phyloP scores from a whole-genome alignment of 2,888 invertebrate species.

The Dinocampus coccinellae region DNA sequence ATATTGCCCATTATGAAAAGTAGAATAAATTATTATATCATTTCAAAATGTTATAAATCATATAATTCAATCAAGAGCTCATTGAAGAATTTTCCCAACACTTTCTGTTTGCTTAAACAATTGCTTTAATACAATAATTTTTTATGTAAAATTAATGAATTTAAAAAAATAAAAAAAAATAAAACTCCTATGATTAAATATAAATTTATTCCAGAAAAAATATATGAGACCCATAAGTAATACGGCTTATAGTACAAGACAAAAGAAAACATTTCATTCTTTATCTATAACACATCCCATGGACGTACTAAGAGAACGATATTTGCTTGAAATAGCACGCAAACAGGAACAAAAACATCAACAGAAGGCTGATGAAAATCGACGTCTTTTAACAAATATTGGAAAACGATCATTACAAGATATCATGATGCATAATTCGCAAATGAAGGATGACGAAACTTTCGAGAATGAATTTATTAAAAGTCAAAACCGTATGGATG shows the following conservation, averaged over 20 bases:
- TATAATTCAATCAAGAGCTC: no score
- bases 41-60: no score
- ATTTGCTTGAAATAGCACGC: slow-evolving; percentile 85
- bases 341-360: slow-evolving; percentile 84
- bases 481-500: slow-evolving; percentile 34
- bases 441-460: slow-evolving; percentile 21
- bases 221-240: slow-evolving; percentile 51
- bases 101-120: no score
- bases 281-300: slow-evolving; percentile 89
- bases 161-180: no score
- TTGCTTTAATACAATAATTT: no score
- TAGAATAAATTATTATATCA: no score
- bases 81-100: no score
- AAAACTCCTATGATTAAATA: slow-evolving; percentile 7
- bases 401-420: slow-evolving; percentile 75
- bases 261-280: slow-evolving; percentile 69
- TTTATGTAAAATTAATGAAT: no score
- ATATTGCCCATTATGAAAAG: no score
- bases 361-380: slow-evolving; percentile 79
- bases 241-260: slow-evolving; percentile 45
- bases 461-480: slow-evolving; percentile 24
- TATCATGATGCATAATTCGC: slow-evolving; percentile 14
- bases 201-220: slow-evolving; percentile 47
- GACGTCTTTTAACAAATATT: slow-evolving; percentile 80
- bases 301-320: slow-evolving; percentile 86